Evolutionary conservation across 1,140 invertebrate species (phyloP), one percentile per base, ranked within the genome.

Genomic region (Calephelis nemesis): DNA sequence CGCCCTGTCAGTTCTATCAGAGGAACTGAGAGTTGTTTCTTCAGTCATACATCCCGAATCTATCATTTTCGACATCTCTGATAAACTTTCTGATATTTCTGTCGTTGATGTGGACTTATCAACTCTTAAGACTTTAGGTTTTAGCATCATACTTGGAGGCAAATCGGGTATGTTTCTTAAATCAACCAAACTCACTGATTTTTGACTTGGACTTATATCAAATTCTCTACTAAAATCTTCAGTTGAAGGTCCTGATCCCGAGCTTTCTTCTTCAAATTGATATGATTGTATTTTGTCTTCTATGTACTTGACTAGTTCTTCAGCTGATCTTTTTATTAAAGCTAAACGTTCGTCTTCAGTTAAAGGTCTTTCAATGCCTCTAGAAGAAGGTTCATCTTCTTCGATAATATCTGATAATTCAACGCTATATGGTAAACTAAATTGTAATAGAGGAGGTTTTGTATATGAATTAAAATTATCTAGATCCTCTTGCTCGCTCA

Each of bases 371-470:
- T 87, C 85, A 9, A 83, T 60, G 19, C 76, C 72, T 74, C 75
- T 76, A 48, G 81, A 88, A 8, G 86, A 90, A 7, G 79, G 79
- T 68, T 91, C 89, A n/a, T 91, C 89, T 79, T 91, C 89, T 79
- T 91, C 89, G 12, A 89, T 66, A 30, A 91, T 91, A 63, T 91
- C 89, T 4, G 89, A 91, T 58, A 91, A 58, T 69, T 91, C 89
- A 9, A 90, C 81, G 47, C 87, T 90, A 62, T 84, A 90, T 0
- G 86, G 85, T 47, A 84, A 65, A 68, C 81, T 75, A 19, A 81
- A 88, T 39, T 83, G 76, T 15, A 85, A 13, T 64, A 76, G 67
- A 8, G 79, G 79, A 12, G 87, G 87, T 74, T 90, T 87, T 5
- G 87, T 91, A 65, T 91, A 91, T 1, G 82, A 69, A 50, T 82